Conservation (phyloP, 2,888 invertebrate species). For the Myopa testacea region DNA sequence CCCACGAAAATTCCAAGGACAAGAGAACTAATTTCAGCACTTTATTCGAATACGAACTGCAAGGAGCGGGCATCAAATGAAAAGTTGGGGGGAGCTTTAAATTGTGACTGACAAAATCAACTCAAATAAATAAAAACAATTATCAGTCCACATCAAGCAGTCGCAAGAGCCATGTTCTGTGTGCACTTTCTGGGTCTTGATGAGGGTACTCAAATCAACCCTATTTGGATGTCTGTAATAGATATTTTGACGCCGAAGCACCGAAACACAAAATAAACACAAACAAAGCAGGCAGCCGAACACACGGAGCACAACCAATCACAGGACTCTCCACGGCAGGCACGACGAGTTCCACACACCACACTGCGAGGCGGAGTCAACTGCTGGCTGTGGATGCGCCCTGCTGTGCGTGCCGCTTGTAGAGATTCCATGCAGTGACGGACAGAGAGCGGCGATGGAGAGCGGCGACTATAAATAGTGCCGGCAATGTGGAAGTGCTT, state of each 20-base stretch:
- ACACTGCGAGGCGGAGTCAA: constrained; percentile 31
- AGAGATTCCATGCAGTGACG: constrained; percentile 7
- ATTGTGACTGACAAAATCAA: neutral
- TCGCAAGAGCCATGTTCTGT: constrained; percentile 40
- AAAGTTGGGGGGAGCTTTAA: neutral
- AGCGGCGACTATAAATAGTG: constrained; percentile 59
- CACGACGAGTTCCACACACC: neutral
- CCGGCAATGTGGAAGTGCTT: constrained; percentile 48
- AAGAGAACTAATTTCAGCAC: neutral
- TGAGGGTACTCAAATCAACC: constrained; percentile 50
- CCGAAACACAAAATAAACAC: constrained; percentile 63
- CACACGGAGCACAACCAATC: constrained; percentile 21
- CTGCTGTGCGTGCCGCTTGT: neutral
- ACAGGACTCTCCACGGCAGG: constrained; percentile 22
- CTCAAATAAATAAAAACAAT: constrained; percentile 43
- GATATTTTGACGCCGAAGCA: constrained; percentile 65
- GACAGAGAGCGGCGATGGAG: constrained; percentile 47
- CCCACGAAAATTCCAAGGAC: neutral
- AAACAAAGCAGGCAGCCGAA: constrained; percentile 47
- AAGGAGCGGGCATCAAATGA: neutral
- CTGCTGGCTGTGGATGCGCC: neutral
- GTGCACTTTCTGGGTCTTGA: constrained; percentile 45
- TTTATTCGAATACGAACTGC: neutral
- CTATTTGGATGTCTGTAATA: constrained; percentile 65
- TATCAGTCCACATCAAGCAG: constrained; percentile 41